Base-by-base conservation (phyloP, 2,888 invertebrate species). In the Noctua comes region DNA sequence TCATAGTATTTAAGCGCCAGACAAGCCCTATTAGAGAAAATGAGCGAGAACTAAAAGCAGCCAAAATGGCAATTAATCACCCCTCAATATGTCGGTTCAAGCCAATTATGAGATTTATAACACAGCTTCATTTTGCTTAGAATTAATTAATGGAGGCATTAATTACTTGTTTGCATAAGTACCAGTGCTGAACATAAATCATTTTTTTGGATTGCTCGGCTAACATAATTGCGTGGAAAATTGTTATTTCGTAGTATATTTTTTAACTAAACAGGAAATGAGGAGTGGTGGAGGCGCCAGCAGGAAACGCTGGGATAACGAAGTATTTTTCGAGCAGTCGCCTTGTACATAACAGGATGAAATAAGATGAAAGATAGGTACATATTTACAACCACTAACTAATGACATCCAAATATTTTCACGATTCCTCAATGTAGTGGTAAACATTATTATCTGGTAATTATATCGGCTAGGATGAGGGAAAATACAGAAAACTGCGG, bases 1-100 rank as follows among this genome's bases (percentile, higher is more conserved):
- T 65, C 51, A 43, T 68, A 57, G 54, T 77, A 85, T 82, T 81
- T 71, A 81, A 70, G 71, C 68, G 72, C 24, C 76, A 62, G 73
- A 77, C 68, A 73, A 68, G 75, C 72, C 74, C 75, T 82, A 79
- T 79, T 83, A 84, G 54, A 36, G 73, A 82, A 84, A 80, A 54
- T 76, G 70, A 86, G 77, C 83, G 80, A 73, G 51, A 84, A 70
- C 81, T 77, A 72, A 79, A 76, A 76, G 81, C 78, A 69, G 70
- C 64, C 68, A 72, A 68, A 77, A 84, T 70, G 40, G 79, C 68
- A 74, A 89, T 89, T 88, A 85, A 89, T 89, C 88, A 87, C 79
- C 40, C 65, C 71, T 59, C 80, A 70, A 73, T 82, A 82, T 76
- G 77, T 76, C 76, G 76, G 84, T 81, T 73, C 72, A 77, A 79